phyloP scores from a whole-genome alignment of 37 sponge, comb jelly and placozoan genomes.

The Chondrosia reniformis region DNA sequence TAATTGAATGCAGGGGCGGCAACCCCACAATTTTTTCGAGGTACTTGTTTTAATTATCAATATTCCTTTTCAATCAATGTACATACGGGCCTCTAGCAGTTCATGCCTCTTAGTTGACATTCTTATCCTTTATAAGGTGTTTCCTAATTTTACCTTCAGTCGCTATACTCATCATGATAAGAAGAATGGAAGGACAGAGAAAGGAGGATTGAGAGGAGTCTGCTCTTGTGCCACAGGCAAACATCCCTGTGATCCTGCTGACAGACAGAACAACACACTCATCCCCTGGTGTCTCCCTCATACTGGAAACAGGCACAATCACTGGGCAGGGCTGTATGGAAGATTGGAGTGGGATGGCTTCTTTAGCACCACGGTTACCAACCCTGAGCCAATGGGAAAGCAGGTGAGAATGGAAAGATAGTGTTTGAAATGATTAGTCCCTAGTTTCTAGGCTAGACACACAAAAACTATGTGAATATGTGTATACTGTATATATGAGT shows the following conservation, averaged over 20 bases:
- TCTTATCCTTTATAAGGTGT: too few relatives aligned
- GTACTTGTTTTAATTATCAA: too few relatives aligned
- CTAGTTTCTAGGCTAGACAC: too few relatives aligned
- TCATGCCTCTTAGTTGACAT: too few relatives aligned
- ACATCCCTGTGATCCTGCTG: constrained; percentile 81
- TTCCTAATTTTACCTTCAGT: constrained; percentile 29
- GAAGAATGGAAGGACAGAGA: constrained; percentile 55
- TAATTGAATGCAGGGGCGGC: too few relatives aligned
- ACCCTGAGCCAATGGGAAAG: constrained; percentile 96
- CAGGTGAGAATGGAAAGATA: constrained; percentile 75
- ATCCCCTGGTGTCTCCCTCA: constrained; percentile 97
- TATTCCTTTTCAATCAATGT: too few relatives aligned
- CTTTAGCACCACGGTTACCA: constrained; percentile 93
- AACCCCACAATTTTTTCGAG: too few relatives aligned
- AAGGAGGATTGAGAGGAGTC: constrained; percentile 68
- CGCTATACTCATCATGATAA: constrained; percentile 72
- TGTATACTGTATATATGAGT: too few relatives aligned
- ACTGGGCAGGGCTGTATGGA: constrained; percentile 94
- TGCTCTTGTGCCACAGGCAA: constrained; percentile 75
- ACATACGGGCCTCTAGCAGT: too few relatives aligned
- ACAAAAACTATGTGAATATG: too few relatives aligned
- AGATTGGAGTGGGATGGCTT: constrained; percentile 89
- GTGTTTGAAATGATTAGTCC: too few relatives aligned
- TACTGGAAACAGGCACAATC: constrained; percentile 89
- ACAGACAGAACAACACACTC: constrained; percentile 84